Conservation (phyloP, 2,797 vertebrate genomes). For the Limnodromus scolopaceus region DNA sequence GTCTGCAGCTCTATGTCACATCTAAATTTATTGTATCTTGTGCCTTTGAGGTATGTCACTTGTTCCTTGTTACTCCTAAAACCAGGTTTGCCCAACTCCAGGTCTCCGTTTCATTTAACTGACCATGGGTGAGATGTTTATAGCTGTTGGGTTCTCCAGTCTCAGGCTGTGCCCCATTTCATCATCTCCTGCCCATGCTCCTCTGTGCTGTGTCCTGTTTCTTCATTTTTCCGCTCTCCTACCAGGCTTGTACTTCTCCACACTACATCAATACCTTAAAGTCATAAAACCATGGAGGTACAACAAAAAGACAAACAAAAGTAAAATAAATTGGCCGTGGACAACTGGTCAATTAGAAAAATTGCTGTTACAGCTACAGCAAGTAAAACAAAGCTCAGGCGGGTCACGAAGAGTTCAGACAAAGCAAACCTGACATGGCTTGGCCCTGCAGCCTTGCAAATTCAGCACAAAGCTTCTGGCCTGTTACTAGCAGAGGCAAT, state of each 20-base stretch:
- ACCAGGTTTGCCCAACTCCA: background rate
- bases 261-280: background rate
- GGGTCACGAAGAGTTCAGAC: constrained; percentile 35
- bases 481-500: background rate
- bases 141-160: background rate
- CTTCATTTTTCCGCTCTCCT: background rate
- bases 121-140: background rate
- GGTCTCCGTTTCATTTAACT: background rate
- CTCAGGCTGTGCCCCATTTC: background rate
- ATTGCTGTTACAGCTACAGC: background rate
- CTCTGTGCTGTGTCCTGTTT: background rate
- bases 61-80: background rate
- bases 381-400: constrained; percentile 13
- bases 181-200: background rate
- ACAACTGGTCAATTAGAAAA: constrained; percentile 36
- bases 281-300: background rate
- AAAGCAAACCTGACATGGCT: background rate
- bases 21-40: background rate
- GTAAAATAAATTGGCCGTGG: background rate
- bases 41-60: background rate
- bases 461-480: constrained; percentile 11
- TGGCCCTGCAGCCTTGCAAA: background rate
- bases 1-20: background rate
- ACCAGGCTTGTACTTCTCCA: background rate
- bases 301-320: constrained; percentile 26